Percentiles rank a stretch among this genome's conserved stretches.
phyloP scores from a whole-genome alignment of 1,140 invertebrate species.

The Penaeus indicus region DNA sequence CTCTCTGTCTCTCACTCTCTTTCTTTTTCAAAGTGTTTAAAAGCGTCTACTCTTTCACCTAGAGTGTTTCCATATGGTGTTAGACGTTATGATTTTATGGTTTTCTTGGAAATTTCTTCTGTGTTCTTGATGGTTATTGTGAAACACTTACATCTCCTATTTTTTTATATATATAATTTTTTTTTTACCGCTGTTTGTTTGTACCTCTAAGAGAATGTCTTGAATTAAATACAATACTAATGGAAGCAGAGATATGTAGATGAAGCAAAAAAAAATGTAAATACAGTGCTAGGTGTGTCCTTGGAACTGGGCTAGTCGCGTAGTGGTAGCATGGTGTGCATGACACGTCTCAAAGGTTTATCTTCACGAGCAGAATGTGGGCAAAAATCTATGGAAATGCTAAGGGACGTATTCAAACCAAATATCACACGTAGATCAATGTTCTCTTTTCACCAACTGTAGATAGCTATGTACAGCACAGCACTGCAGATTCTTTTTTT shows the following conservation, averaged over 20 bases:
- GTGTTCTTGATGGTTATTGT: not conserved
- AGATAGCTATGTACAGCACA: no score
- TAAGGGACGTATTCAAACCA: no score
- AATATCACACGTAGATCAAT: no score
- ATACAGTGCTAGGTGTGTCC: constrained; percentile 26
- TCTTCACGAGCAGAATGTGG: no score
- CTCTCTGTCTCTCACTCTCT: not conserved
- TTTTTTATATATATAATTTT: constrained; percentile 31
- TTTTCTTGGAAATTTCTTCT: not conserved
- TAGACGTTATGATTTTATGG: constrained; percentile 20
- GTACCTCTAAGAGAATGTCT: not conserved
- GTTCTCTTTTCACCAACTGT: no score
- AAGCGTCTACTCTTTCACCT: no score
- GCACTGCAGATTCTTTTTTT: no score
- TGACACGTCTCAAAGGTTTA: constrained; percentile 32
- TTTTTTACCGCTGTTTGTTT: constrained; percentile 18
- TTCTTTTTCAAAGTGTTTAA: constrained; percentile 9
- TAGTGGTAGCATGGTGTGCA: constrained; percentile 61
- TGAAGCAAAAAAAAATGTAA: constrained; percentile 3
- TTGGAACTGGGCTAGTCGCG: constrained; percentile 24
- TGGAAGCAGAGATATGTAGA: constrained; percentile 62
- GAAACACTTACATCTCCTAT: not conserved
- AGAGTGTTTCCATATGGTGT: not conserved
- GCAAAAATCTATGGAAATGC: no score
- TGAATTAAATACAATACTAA: constrained; percentile 8